Evolutionary conservation across 2,888 invertebrate genomes (phyloP).

Genomic region (Cosmia trapezina): DNA sequence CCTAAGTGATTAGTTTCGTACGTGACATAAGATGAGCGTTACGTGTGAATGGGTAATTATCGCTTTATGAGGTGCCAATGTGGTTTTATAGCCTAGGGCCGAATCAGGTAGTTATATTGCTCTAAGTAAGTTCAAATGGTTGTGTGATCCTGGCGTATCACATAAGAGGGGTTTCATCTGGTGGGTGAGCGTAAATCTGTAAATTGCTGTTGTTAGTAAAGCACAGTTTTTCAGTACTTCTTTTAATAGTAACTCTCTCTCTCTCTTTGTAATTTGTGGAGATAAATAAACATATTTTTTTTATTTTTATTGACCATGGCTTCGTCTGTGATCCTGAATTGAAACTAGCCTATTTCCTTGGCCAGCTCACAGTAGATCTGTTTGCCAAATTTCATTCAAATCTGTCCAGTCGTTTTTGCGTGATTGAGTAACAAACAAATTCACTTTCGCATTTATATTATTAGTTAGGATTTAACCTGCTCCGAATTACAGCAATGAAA

Average conservation of each 20-base stretch:
- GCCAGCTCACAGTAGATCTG: too few species aligned
- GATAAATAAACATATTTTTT: too few species aligned
- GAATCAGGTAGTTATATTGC: constrained; percentile 18
- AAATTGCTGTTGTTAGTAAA: background rate
- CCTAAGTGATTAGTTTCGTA: constrained; percentile 60
- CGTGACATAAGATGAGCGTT: constrained; percentile 5
- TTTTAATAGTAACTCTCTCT: too few species aligned
- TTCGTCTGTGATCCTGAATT: too few species aligned
- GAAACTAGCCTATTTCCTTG: too few species aligned
- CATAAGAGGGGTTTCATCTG: background rate
- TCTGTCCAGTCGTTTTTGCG: too few species aligned
- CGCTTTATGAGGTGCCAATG: constrained; percentile 39
- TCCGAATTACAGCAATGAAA: background rate
- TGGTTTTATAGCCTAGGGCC: constrained; percentile 23
- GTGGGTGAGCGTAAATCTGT: background rate
- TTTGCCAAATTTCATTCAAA: too few species aligned
- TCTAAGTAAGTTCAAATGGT: constrained; percentile 28
- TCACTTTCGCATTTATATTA: too few species aligned
- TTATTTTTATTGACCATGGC: too few species aligned
- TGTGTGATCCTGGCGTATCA: constrained; percentile 3
- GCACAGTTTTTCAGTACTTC: background rate
- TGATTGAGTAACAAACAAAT: too few species aligned
- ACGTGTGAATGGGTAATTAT: constrained; percentile 30
- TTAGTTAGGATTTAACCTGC: background rate
- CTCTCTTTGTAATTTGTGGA: too few species aligned